phyloP scores from a whole-genome alignment of 2,113 vertebrate genomes.

The Anseranas semipalmata region DNA sequence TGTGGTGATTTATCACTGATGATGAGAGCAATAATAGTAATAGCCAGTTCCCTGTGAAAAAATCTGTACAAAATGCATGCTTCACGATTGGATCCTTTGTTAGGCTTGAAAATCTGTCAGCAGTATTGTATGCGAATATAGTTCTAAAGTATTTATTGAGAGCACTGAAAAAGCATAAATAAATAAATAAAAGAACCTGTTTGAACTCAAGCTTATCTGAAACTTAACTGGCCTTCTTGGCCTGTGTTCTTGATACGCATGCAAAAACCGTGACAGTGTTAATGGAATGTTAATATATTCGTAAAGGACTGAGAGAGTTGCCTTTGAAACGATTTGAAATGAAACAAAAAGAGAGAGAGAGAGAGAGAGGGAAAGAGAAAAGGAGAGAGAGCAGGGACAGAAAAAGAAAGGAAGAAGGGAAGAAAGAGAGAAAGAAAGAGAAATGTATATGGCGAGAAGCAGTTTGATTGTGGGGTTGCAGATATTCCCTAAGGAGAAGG shows the following conservation, averaged over 20 bases:
- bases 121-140: conserved; percentile 1
- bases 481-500: conserved; percentile 55
- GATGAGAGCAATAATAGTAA: conserved; percentile 36
- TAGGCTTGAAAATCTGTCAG: conserved; percentile 22
- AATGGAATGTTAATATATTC: conserved; percentile 75
- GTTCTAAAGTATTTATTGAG: conserved; percentile 6
- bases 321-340: conserved; percentile 62
- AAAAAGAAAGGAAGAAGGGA: not conserved
- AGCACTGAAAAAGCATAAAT: not conserved
- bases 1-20: conserved; percentile 18
- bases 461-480: conserved; percentile 45
- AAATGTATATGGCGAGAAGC: not conserved
- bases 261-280: conserved; percentile 43
- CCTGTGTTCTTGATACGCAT: conserved; percentile 8
- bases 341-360: not conserved
- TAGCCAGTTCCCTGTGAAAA: not conserved
- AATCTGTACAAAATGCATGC: not conserved
- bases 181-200: conserved; percentile 53
- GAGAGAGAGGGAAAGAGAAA: rapidly evolving
- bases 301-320: conserved; percentile 32
- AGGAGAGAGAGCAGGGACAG: not conserved
- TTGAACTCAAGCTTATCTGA: conserved; percentile 51
- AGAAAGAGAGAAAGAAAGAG: not conserved
- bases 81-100: not conserved
- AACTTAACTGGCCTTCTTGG: conserved; percentile 53